Evolutionary conservation across 2,888 invertebrate species (phyloP), one percentile per base, ranked within the genome.

Genomic region (Ctenicera cuprea): DNA sequence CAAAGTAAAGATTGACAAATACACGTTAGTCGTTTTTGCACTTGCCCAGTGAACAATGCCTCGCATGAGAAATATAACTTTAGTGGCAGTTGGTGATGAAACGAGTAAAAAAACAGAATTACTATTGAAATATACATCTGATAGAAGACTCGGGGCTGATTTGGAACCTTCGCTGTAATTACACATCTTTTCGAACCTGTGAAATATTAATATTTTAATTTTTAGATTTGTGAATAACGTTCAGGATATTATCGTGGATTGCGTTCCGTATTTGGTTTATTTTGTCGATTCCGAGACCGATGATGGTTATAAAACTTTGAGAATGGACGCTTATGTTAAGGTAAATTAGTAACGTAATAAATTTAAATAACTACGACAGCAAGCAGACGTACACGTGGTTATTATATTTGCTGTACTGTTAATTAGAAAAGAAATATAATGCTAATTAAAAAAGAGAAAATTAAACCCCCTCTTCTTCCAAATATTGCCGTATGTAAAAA

Each of bases 201-300:
- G 1, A 37, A 50, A 38, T 20, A 30, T 63, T 33, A 11, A 37
- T 26, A 37, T 37, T 43, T 59, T 43, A 14, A 14, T 14, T 76
- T 78, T 20, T 43, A 82, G 82, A 30, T 81, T 81, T 71, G 52
- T 75, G 7, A 78, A 79, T 61, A 80, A 78, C 63, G 73, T 81
- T n/a, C 78, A 80, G 26, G 76, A 77, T 18, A 78, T 82, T 50
- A 75, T 82, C 16, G 82, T 82, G 11, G 82, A 82, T 73, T 71
- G 75, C 20, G 48, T 75, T 22, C 78, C 72, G 7, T 78, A 80
- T 71, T 74, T 71, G 8, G 79, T 82, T 38, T 71, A 77, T 71
- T 82, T 82, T 64, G 76, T 82, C 8, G 79, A 82, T 69, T 69
- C 78, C 1, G 80, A 81, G 62, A 71, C 67, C 18, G 80, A 80